A percentile compares a stretch with the other conserved stretches of the same genome.
phyloP scores from a whole-genome alignment of 2,797 vertebrate genomes.

The Percopsis omiscomaycus region DNA sequence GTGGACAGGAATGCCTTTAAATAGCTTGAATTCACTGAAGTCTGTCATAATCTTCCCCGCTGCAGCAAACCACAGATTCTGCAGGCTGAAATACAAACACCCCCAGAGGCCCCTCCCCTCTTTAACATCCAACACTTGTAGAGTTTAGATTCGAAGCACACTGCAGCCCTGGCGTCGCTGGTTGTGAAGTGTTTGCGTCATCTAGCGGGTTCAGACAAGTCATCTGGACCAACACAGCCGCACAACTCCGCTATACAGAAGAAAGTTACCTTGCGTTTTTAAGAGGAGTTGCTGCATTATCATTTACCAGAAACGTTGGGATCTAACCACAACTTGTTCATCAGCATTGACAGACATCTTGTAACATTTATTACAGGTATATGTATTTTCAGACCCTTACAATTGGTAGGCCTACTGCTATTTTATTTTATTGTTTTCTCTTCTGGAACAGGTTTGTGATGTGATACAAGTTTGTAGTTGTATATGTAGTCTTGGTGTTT shows the following conservation, averaged over 20 bases:
- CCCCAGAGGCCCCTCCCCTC: conserved; percentile 47
- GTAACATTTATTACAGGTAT: conserved; percentile 43
- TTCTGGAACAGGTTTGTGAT: neutral
- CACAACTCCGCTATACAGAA: neutral
- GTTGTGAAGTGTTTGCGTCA: neutral
- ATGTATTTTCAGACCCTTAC: neutral
- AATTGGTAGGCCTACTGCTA: conserved; percentile 2
- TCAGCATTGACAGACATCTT: conserved; percentile 14
- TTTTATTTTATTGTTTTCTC: conserved; percentile 16
- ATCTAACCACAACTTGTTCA: conserved; percentile 8
- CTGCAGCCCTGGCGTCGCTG: conserved; percentile 9
- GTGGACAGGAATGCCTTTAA: too few relatives aligned
- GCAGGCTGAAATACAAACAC: conserved; percentile 14
- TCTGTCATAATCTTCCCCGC: conserved; percentile 28
- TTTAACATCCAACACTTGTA: conserved; percentile 31
- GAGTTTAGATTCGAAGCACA: neutral
- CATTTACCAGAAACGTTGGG: neutral
- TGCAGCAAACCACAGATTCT: conserved; percentile 15
- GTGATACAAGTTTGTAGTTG: too few relatives aligned
- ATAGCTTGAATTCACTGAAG: neutral
- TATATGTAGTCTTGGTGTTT: too few relatives aligned
- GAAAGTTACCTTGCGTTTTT: conserved; percentile 31
- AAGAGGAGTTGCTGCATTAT: conserved; percentile 4
- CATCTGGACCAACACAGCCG: neutral
- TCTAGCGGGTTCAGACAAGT: neutral